phyloP scores from a whole-genome alignment of 2,888 invertebrate species.

The Taenaris catops region DNA sequence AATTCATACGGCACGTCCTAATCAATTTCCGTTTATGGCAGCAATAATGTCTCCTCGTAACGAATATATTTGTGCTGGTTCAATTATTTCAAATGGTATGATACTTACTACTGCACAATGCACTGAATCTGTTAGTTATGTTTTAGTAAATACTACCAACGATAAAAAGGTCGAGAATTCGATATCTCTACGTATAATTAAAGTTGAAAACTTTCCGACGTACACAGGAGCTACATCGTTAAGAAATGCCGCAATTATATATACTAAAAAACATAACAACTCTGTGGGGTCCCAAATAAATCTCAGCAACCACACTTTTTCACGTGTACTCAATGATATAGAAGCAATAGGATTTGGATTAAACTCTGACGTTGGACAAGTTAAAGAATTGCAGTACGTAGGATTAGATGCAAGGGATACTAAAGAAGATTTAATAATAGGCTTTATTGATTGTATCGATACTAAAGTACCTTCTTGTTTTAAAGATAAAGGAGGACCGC shows the following conservation, averaged over 20 bases:
- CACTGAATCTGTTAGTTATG: conserved; percentile 42
- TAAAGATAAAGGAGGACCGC: conserved; percentile 60
- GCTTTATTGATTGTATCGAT: conserved; percentile 60
- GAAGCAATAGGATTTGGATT: conserved; percentile 61
- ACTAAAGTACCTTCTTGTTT: conserved; percentile 61
- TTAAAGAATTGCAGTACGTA: conserved; percentile 50
- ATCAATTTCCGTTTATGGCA: conserved; percentile 61
- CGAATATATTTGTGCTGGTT: conserved; percentile 59
- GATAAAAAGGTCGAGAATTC: conserved; percentile 44
- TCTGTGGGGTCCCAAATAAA: conserved; percentile 48
- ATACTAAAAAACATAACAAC: conserved; percentile 54
- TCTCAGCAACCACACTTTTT: conserved; percentile 48
- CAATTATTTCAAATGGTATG: conserved; percentile 54
- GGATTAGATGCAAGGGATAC: conserved; percentile 43
- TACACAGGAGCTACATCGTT: conserved; percentile 34
- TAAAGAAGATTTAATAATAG: conserved; percentile 28
- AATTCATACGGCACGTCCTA: conserved; percentile 40
- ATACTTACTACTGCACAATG: conserved; percentile 59
- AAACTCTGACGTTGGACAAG: conserved; percentile 49
- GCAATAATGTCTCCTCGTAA: conserved; percentile 59
- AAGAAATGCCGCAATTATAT: conserved; percentile 59
- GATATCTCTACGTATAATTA: conserved; percentile 44
- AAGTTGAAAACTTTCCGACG: conserved; percentile 57
- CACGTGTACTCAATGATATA: conserved; percentile 39
- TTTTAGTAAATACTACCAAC: conserved; percentile 52